Base-by-base conservation (phyloP, 2,797 vertebrate genomes). In the Gymnothorax javanicus region DNA sequence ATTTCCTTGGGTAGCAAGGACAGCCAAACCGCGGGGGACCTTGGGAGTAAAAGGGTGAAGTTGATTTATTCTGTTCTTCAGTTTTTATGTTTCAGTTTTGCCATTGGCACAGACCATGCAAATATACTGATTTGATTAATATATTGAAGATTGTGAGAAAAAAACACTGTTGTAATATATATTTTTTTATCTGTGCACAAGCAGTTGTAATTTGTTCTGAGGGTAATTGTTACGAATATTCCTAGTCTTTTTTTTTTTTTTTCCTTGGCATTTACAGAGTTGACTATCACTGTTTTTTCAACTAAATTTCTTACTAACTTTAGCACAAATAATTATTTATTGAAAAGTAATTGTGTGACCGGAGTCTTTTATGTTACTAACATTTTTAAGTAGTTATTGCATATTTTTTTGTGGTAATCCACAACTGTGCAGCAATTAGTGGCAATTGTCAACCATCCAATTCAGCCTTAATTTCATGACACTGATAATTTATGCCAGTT, bases 181-280 rank as follows among this genome's bases (percentile, higher is more conserved):
- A 52, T 67, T 67, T 67, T n/a, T 67, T 25, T n/a, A 67, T 7
- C 23, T 67, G 1, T 67, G 25, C 8, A 17, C 23, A 62, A 62
- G 13, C 64, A 25, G 64, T 43, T 58, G 56, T 52, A 73, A 25
- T 83, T 83, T 62, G 54, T 56, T 54, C 82, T 13, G 86, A 89
- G 86, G 60, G 12, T 69, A 85, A 52, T 84, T 87, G 27, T 2
- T 50, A 67, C 25, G 86, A 2, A 52, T 69, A 56, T 77, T 90
- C 23, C n/a, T n/a, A 69, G 17, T 67, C 5, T 7, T 69, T 20
- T 71, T 33, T 52, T 67, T 90, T 90, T 86, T 88, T 87, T 85
- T 89, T 89, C 60, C 23, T 23, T 4, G 86, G 88, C 87, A 87
- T 43, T 6, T 73, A 23, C 2, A 54, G 82, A 64, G 56, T 85